phyloP scores from a whole-genome alignment of 2,888 invertebrate genomes.

The Steinernema carpocapsae region DNA sequence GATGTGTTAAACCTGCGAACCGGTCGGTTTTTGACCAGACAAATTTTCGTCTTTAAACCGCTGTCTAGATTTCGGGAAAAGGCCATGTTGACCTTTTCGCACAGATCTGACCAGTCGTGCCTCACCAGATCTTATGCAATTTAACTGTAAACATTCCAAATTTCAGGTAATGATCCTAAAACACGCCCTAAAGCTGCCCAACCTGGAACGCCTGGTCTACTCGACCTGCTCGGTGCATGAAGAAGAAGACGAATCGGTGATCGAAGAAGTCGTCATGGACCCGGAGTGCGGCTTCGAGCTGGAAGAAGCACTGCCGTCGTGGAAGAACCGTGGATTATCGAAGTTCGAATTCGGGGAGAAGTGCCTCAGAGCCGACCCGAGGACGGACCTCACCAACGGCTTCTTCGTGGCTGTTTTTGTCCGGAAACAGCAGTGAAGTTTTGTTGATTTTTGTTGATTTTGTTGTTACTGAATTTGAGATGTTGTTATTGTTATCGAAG shows the following conservation, averaged over 20 bases:
- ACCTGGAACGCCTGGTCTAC: slow-evolving; percentile 85
- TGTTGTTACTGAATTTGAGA: slow-evolving; percentile 11
- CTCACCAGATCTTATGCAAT: slow-evolving; percentile 10
- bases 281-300: slow-evolving; percentile 55
- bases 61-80: too few species aligned
- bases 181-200: slow-evolving; percentile 84
- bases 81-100: too few species aligned
- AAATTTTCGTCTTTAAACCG: too few species aligned
- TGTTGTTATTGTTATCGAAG: neutral
- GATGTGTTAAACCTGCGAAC: too few species aligned
- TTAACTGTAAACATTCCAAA: neutral
- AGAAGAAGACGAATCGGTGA: slow-evolving; percentile 91
- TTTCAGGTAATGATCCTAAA: slow-evolving; percentile 81
- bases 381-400: slow-evolving; percentile 83
- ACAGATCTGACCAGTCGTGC: too few species aligned
- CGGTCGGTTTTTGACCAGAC: too few species aligned
- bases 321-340: slow-evolving; percentile 70
- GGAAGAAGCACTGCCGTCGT: slow-evolving; percentile 70
- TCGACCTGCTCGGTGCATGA: slow-evolving; percentile 91
- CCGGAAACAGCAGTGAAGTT: slow-evolving; percentile 40
- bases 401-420: slow-evolving; percentile 91
- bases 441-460: slow-evolving; percentile 32
- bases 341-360: slow-evolving; percentile 70
- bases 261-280: slow-evolving; percentile 76
- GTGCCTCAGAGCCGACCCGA: slow-evolving; percentile 81